Conservation (phyloP, 2,888 invertebrate genomes). For the Lobophora halterata region DNA sequence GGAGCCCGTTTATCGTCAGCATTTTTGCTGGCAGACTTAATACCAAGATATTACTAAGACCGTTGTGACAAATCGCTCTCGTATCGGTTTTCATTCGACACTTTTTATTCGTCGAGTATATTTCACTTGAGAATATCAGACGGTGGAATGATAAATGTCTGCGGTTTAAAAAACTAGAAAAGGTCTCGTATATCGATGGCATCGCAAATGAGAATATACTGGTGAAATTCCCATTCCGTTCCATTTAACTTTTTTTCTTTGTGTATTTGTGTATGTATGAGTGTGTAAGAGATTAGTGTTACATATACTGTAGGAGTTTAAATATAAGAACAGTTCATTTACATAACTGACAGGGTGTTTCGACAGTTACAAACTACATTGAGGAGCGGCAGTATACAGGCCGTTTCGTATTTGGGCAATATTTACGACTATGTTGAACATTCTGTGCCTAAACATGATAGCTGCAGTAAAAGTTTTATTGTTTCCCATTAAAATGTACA, state of each 20-base stretch:
- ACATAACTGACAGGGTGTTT: conserved; percentile 23
- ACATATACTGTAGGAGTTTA: conserved; percentile 1
- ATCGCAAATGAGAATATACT: conserved; percentile 5
- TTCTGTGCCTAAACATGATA: conserved; percentile 42
- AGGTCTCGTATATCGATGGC: conserved; percentile 7
- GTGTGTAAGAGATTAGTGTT: no score
- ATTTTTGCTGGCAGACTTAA: conserved; percentile 18
- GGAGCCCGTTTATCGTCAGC: conserved; percentile 17
- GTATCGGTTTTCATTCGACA: conserved; percentile 46
- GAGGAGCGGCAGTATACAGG: conserved; percentile 27
- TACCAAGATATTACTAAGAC: conserved; percentile 37
- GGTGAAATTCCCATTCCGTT: neutral
- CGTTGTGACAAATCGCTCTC: conserved; percentile 48
- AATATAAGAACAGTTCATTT: conserved; percentile 21
- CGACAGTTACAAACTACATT: conserved; percentile 28
- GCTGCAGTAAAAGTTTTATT: conserved; percentile 56
- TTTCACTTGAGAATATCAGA: conserved; percentile 33
- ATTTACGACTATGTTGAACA: conserved; percentile 56
- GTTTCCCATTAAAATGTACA: conserved; percentile 50
- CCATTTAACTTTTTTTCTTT: no score
- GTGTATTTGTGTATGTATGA: no score
- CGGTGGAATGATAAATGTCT: conserved; percentile 40
- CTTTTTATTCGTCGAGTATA: conserved; percentile 46
- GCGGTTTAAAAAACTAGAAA: conserved; percentile 21
- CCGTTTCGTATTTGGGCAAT: conserved; percentile 48